A percentile compares a stretch with the other conserved stretches of the same genome.
Conservation (phyloP, 2,888 invertebrate genomes). For the Stenodema calcarata region DNA sequence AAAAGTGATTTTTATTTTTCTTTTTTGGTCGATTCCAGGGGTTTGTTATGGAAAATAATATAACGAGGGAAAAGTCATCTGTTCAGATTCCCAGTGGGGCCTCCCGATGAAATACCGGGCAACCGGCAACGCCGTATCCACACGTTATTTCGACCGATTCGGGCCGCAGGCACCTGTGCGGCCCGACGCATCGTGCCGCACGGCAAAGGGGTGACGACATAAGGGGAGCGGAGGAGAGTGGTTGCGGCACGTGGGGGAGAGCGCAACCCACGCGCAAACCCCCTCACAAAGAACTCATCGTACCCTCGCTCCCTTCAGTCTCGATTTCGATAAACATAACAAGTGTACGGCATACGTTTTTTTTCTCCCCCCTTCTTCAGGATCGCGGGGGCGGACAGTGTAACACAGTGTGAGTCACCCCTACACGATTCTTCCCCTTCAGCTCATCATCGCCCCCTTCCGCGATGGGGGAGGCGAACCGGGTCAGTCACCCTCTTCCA, state of each 20-base stretch:
- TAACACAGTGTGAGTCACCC: not conserved
- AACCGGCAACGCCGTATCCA: no score
- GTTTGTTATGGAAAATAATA: no score
- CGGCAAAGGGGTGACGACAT: not conserved
- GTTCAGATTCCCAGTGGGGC: no score
- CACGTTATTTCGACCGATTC: no score
- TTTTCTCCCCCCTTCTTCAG: not conserved
- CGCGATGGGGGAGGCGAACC: not conserved
- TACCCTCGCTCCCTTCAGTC: not conserved
- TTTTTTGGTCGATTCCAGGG: no score
- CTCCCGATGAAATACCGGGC: no score
- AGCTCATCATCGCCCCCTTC: not conserved
- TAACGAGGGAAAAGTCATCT: no score
- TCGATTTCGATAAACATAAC: constrained; percentile 42
- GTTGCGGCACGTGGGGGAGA: not conserved
- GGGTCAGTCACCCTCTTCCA: constrained; percentile 1
- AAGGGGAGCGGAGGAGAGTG: not conserved
- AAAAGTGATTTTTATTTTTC: no score
- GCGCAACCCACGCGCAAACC: no score
- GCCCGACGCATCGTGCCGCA: not conserved
- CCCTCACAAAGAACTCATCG: not conserved
- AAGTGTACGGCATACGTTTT: constrained; percentile 42
- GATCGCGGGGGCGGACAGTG: not conserved
- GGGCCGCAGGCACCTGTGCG: not conserved
- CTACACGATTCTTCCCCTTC: not conserved